Percentiles rank a stretch among this genome's conserved stretches.
Evolutionary conservation across 2,888 invertebrate genomes (phyloP).

Genomic region (Agrochola litura): DNA sequence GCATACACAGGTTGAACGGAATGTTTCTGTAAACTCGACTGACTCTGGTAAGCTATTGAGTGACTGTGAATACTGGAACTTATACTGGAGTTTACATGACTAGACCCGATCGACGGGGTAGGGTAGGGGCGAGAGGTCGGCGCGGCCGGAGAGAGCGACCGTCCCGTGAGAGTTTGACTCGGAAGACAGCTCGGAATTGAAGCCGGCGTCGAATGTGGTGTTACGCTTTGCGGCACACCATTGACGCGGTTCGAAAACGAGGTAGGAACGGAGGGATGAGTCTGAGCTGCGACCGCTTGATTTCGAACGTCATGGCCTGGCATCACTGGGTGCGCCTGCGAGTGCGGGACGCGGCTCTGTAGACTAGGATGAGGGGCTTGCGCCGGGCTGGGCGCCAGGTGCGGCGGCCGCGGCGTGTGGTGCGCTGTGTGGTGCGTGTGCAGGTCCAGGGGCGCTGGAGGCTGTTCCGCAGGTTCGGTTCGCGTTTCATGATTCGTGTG

Average conservation of each 20-base stretch:
- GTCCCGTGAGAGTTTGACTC: conserved; percentile 82
- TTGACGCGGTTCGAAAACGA: conserved; percentile 82
- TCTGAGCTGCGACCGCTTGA: conserved; percentile 70
- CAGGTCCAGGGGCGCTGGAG: conserved; percentile 83
- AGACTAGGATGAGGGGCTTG: conserved; percentile 78
- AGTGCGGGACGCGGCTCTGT: conserved; percentile 78
- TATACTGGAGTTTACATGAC: conserved; percentile 88
- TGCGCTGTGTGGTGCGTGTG: conserved; percentile 83
- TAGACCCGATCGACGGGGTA: conserved; percentile 87
- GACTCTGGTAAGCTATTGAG: conserved; percentile 86
- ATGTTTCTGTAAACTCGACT: conserved; percentile 88
- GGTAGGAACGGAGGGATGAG: conserved; percentile 84
- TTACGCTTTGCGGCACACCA: conserved; percentile 77
- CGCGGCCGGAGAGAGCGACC: conserved; percentile 81
- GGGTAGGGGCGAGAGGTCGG: conserved; percentile 84
- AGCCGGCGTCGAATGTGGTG: conserved; percentile 79
- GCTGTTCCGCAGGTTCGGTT: conserved; percentile 79
- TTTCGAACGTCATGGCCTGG: conserved; percentile 82
- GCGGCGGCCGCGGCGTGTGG: conserved; percentile 76
- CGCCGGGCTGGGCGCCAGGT: conserved; percentile 65
- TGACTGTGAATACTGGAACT: conserved; percentile 87
- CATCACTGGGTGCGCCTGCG: conserved; percentile 81
- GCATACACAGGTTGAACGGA: conserved; percentile 85
- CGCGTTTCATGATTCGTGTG: conserved; percentile 91
- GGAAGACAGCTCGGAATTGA: conserved; percentile 85